These are phyloP conservation scores for Kradibia gibbosae DNA, from an alignment of 1,140 invertebrate genomes.

Conservation along the genomic window DNA sequence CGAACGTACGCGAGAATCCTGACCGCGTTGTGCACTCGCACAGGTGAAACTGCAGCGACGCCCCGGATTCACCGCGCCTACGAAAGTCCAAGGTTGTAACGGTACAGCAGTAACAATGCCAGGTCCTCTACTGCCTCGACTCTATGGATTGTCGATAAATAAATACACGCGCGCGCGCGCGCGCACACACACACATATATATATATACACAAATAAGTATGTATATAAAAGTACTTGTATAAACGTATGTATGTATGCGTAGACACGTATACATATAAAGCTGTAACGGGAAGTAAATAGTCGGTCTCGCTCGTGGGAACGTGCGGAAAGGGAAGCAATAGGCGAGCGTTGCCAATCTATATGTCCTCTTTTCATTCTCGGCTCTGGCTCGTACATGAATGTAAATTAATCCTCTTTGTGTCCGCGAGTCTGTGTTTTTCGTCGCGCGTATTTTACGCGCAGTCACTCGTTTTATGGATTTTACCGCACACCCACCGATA, in stretches of 20 bases:
- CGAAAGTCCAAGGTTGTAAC: constrained; percentile 12
- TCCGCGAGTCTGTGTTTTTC: background rate
- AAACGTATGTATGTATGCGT: background rate
- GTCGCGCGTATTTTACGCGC: background rate
- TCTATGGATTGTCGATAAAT: background rate
- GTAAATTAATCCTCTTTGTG: background rate
- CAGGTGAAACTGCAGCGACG: constrained; percentile 19
- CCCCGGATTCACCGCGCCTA: constrained; percentile 15
- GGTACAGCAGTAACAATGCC: constrained; percentile 16
- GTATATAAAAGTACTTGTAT: too few relatives aligned
- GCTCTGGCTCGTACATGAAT: background rate
- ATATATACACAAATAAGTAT: too few relatives aligned
- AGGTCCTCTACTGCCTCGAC: background rate
- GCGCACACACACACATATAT: too few relatives aligned
- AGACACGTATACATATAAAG: background rate
- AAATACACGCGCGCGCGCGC: background rate
- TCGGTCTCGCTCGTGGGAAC: constrained; percentile 28
- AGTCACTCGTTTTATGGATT: background rate
- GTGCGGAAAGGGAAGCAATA: constrained; percentile 3
- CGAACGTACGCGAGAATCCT: background rate
- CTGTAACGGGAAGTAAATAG: constrained; percentile 38
- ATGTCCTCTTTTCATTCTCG: constrained; percentile 1
- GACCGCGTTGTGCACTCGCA: constrained; percentile 26
- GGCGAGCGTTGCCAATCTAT: background rate
- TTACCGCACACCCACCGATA: background rate